Evolutionary conservation across 1,140 invertebrate genomes (phyloP), one percentile per base, ranked within the genome.

Genomic region (silkworm (Bombyx mori)): DNA sequence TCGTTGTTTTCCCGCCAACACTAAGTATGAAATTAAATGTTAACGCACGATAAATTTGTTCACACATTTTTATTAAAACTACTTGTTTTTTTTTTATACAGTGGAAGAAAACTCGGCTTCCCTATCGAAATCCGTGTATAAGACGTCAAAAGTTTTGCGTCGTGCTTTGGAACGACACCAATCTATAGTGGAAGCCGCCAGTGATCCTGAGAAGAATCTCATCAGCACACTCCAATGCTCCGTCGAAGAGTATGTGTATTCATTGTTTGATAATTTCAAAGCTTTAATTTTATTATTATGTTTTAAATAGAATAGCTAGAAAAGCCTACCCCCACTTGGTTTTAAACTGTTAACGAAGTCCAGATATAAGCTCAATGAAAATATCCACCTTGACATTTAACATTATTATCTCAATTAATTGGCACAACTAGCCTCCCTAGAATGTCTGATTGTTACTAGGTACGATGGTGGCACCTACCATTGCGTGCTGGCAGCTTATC

Each of bases 91-190:
- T 3, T n/a, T 46, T 8, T n/a, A 54, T 54, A 2, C 58, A 83
- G 80, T 83, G 52, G 79, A 83, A 62, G 60, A 68, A 6, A 73
- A 69, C n/a, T 64, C 72, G 1, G 62, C 62, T 3, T 56, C 54
- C 0, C 53, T 75, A 7, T 65, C 68, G 42, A 68, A 69, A 18
- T 71, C 71, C 0, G 60, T 75, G 6, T 52, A 68, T 48, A 68
- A 68, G 10, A 62, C 67, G 0, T 65, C 77, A 1, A 66, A 58
- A 3, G 60, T 62, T 1, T 64, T 83, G 8, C 73, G 69, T 7
- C 54, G 55, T 42, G 69, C 71, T 1, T 54, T 83, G 50, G 73
- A 82, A 44, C 68, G 68, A 45, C 79, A 82, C 54, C 62, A 72
- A 57, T 48, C 18, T 8, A 51, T 77, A n/a, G 49, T 82, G 61